A percentile compares a stretch with the other conserved stretches of the same genome.
These are phyloP conservation scores for Leptinotarsa defecta DNA, from an alignment of 1,140 invertebrate genomes.

Conservation along the genomic window DNA sequence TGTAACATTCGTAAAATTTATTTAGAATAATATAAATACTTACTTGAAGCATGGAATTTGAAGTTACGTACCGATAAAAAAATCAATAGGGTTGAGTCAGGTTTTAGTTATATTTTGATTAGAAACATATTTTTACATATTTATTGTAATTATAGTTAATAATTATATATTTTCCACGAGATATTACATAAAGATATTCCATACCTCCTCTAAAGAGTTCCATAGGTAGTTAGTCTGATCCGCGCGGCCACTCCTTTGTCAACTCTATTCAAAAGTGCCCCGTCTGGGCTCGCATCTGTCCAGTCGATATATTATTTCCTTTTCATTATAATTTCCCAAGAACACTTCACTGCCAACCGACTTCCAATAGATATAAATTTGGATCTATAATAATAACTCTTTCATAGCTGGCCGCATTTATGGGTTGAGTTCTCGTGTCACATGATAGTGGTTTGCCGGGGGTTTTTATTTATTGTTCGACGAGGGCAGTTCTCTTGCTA, in stretches of 20 bases:
- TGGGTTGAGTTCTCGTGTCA: slow-evolving; percentile 2
- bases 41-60: too few species aligned
- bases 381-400: slow-evolving; percentile 10
- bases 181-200: too few species aligned
- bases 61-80: too few species aligned
- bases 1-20: too few species aligned
- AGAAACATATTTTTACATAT: too few species aligned
- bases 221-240: too few species aligned
- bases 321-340: neutral
- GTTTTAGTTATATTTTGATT: too few species aligned
- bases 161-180: too few species aligned
- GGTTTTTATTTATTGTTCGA: neutral
- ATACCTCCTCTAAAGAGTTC: too few species aligned
- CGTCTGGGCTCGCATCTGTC: neutral
- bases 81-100: too few species aligned
- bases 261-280: neutral
- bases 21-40: too few species aligned
- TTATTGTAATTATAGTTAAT: too few species aligned
- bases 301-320: neutral
- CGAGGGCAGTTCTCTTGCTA: neutral
- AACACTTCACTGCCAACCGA: neutral
- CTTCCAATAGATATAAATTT: slow-evolving; percentile 7
- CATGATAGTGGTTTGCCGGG: neutral
- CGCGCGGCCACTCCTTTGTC: neutral
- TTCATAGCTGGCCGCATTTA: slow-evolving; percentile 8